These are phyloP conservation scores for Gallinago jamesoni DNA, from an alignment of 2,113 vertebrate species.

Conservation along the genomic window DNA sequence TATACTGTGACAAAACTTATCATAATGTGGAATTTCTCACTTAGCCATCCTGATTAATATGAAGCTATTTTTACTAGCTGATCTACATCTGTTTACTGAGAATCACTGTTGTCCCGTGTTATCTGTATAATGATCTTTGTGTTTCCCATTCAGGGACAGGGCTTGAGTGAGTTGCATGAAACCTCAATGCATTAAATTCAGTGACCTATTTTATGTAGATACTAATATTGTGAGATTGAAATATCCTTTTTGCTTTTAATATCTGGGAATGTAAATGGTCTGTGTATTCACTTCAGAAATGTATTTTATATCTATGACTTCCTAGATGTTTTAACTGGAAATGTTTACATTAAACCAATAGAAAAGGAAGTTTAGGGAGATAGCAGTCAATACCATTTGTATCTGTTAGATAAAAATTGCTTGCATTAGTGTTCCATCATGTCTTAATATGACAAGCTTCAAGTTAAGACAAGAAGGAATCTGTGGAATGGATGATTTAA, in stretches of 20 bases:
- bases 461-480: slow-evolving; percentile 29
- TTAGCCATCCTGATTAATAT: background rate
- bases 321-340: background rate
- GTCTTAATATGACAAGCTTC: slow-evolving; percentile 42
- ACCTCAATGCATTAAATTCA: background rate
- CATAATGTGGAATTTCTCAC: background rate
- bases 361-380: background rate
- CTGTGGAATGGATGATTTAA: slow-evolving; percentile 31
- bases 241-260: background rate
- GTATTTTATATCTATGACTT: background rate
- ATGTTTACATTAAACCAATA: background rate
- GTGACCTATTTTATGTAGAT: background rate
- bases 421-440: slow-evolving; percentile 8
- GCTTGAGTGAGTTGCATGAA: background rate
- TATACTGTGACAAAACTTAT: background rate
- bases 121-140: background rate
- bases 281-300: background rate
- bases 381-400: slow-evolving; percentile 7
- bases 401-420: slow-evolving; percentile 36
- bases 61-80: background rate
- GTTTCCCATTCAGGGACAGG: background rate
- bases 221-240: background rate
- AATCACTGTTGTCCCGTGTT: background rate
- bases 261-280: background rate
- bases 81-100: background rate